Evolutionary conservation across 2,888 invertebrate species (phyloP).

Genomic region (Machimus rusticus): DNA sequence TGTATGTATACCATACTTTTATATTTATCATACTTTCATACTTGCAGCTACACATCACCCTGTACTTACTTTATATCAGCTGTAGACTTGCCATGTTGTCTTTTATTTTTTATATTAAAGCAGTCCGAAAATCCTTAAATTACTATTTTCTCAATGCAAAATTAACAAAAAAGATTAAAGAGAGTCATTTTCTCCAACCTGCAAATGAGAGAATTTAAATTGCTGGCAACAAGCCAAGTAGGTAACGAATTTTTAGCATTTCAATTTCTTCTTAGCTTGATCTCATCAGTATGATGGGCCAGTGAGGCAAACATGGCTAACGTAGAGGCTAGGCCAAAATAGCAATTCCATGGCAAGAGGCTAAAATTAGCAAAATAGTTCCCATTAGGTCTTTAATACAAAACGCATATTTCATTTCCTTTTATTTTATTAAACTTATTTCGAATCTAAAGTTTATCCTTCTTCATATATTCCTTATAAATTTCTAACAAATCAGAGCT

Average conservation of each 20-base stretch:
- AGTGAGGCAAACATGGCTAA: neutral
- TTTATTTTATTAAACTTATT: neutral
- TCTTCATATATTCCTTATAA: constrained; percentile 71
- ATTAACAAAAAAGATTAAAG: neutral
- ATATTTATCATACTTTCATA: too few relatives aligned
- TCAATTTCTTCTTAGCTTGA: neutral
- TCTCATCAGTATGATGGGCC: neutral
- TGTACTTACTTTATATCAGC: neutral
- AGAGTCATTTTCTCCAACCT: neutral
- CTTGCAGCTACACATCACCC: too few relatives aligned
- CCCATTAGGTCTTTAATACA: neutral
- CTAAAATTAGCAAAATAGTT: neutral
- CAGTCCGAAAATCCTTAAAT: too few relatives aligned
- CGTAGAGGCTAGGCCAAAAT: neutral
- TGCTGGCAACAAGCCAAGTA: neutral
- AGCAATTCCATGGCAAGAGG: neutral
- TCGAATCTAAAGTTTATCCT: neutral
- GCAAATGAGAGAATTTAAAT: neutral
- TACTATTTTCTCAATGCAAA: neutral
- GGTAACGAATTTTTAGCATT: neutral
- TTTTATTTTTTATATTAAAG: too few relatives aligned
- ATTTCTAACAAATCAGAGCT: constrained; percentile 73
- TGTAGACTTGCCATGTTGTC: too few relatives aligned
- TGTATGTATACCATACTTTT: too few relatives aligned
- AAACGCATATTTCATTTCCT: neutral